These are phyloP conservation scores for Nomada ruficornis DNA, from an alignment of 2,888 invertebrate species.

Conservation along the genomic window DNA sequence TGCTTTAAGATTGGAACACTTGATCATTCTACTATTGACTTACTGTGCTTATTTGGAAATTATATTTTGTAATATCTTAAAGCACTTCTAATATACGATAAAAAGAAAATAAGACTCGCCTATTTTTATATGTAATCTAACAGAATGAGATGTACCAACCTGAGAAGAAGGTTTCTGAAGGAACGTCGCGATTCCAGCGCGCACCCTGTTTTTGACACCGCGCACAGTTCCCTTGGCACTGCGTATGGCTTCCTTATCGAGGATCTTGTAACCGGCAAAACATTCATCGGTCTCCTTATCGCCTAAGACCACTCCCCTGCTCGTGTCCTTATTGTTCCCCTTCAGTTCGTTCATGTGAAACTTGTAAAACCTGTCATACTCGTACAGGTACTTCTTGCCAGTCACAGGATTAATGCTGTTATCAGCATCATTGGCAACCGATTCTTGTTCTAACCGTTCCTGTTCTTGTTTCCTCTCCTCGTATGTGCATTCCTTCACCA, in stretches of 20 bases:
- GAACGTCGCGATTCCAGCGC: slow-evolving; percentile 98
- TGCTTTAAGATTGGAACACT: too few species aligned
- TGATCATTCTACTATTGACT: too few species aligned
- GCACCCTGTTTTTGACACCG: slow-evolving; percentile 96
- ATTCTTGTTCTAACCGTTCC: slow-evolving; percentile 79
- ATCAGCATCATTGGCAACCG: slow-evolving; percentile 67
- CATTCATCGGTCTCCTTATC: slow-evolving; percentile 87
- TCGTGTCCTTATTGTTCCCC: slow-evolving; percentile 80
- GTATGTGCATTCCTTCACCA: slow-evolving; percentile 89
- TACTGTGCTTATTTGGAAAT: too few species aligned
- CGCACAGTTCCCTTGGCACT: slow-evolving; percentile 97
- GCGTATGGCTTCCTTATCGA: slow-evolving; percentile 91
- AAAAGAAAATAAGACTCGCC: too few species aligned
- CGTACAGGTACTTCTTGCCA: slow-evolving; percentile 87
- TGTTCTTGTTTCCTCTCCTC: slow-evolving; percentile 87
- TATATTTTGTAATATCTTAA: too few species aligned
- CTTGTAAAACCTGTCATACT: slow-evolving; percentile 92
- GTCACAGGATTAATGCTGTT: slow-evolving; percentile 80
- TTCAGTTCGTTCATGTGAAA: slow-evolving; percentile 92
- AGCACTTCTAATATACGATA: too few species aligned
- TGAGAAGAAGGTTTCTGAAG: slow-evolving; percentile 92
- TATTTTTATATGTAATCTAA: background rate
- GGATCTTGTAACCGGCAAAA: slow-evolving; percentile 92
- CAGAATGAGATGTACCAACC: slow-evolving; percentile 86
- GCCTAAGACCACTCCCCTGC: slow-evolving; percentile 64